These are phyloP conservation scores for Hyperoplus lanceolatus DNA, from an alignment of 2,797 vertebrate genomes.

Conservation along the genomic window DNA sequence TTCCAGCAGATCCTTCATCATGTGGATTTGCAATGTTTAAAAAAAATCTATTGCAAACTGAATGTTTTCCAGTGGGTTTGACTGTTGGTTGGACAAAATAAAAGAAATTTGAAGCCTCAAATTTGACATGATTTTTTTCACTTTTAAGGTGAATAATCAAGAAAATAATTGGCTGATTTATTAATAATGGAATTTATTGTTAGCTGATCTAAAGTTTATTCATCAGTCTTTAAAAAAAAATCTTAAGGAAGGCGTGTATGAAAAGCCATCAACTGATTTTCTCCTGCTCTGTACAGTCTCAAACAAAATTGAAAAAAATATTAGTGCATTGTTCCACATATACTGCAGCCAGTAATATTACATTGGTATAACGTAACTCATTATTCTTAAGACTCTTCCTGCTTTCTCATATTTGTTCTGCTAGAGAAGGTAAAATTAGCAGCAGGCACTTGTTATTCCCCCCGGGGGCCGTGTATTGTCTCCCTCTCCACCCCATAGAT, in stretches of 20 bases:
- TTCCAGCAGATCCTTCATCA: not conserved
- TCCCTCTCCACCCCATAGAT: constrained; percentile 65
- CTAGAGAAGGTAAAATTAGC: constrained; percentile 62
- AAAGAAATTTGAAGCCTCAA: not conserved
- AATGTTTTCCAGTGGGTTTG: not conserved
- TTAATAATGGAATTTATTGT: not conserved
- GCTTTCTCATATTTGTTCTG: constrained; percentile 21
- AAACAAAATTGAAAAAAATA: not conserved
- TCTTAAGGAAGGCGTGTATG: not conserved
- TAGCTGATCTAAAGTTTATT: not conserved
- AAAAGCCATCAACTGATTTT: not conserved
- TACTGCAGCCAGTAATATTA: not conserved
- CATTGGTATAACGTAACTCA: constrained; percentile 20
- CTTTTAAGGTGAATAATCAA: not conserved
- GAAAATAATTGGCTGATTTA: not conserved
- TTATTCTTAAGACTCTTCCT: not conserved
- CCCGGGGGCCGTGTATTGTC: constrained; percentile 58
- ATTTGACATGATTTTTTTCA: not conserved
- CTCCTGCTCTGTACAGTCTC: not conserved
- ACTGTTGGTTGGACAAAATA: not conserved
- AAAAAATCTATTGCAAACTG: not conserved
- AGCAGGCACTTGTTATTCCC: constrained; percentile 60
- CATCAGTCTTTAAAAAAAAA: not conserved
- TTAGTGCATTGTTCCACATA: not conserved
- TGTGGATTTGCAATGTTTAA: not conserved